Conservation (phyloP, 2,113 vertebrate genomes). For the Pelmatolapia mariae region DNA sequence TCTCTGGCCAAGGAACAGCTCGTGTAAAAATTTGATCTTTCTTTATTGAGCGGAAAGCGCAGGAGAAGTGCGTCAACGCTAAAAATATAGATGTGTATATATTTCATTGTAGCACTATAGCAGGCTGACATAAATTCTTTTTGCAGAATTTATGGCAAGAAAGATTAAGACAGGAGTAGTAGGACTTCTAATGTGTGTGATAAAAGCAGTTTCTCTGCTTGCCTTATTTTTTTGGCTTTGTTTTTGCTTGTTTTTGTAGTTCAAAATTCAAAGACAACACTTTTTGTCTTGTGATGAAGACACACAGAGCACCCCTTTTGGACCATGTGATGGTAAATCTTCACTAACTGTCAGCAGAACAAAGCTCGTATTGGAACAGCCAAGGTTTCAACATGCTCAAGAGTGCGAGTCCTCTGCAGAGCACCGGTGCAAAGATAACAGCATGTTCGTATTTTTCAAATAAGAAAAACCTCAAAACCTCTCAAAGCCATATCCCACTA, state of each 20-base stretch:
- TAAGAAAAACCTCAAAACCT: conserved; percentile 19
- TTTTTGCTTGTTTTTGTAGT: neutral
- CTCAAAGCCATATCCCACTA: conserved; percentile 21
- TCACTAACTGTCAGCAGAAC: neutral
- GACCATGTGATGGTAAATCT: neutral
- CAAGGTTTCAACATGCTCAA: neutral
- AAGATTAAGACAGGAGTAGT: neutral
- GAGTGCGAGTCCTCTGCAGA: conserved; percentile 1
- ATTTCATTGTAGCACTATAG: neutral
- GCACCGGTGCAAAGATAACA: conserved; percentile 2
- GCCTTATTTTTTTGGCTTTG: neutral
- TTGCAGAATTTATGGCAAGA: neutral
- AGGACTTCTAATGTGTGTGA: neutral
- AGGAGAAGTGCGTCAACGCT: neutral
- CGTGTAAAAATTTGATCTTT: neutral
- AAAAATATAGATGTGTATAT: neutral
- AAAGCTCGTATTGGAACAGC: neutral
- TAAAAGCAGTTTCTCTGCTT: neutral
- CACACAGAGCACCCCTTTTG: neutral
- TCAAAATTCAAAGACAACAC: neutral
- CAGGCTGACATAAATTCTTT: neutral
- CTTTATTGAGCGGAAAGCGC: neutral
- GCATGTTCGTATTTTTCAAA: conserved; percentile 16
- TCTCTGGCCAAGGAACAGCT: conserved; percentile 7
- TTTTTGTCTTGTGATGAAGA: neutral